Evolutionary conservation across 2,113 vertebrate species (phyloP).

Genomic region (Psammodynastes pulverulentus): DNA sequence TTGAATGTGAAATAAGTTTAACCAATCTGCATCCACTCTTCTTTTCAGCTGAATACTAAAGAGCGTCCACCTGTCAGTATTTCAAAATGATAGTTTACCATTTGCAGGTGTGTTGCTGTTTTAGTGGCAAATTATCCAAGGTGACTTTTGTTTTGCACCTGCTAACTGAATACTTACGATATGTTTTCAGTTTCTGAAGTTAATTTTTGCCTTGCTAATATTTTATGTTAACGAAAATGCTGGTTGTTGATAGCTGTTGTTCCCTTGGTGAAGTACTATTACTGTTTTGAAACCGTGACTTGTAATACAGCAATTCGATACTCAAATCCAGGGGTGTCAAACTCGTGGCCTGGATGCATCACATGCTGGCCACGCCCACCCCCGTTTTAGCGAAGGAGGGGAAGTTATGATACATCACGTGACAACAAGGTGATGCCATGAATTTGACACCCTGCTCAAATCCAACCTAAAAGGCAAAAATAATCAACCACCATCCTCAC

Average conservation of each 20-base stretch:
- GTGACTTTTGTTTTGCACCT: background rate
- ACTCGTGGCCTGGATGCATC: too few relatives aligned
- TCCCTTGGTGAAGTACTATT: background rate
- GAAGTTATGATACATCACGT: too few relatives aligned
- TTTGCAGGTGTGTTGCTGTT: background rate
- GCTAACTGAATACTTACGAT: background rate
- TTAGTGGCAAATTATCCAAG: background rate
- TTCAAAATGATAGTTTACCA: background rate
- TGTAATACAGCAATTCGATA: background rate
- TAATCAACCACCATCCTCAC: background rate
- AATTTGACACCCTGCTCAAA: too few relatives aligned
- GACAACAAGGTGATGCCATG: too few relatives aligned
- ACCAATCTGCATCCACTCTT: background rate
- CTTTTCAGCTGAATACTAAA: background rate
- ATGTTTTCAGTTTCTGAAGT: background rate
- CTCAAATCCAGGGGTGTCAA: too few relatives aligned
- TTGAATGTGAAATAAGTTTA: background rate
- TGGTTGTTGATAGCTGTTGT: background rate
- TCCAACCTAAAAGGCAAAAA: background rate
- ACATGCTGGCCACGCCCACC: too few relatives aligned
- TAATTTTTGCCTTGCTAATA: background rate
- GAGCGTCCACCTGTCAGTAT: background rate
- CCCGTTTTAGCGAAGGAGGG: too few relatives aligned
- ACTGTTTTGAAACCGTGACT: background rate
- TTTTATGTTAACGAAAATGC: background rate